Evolutionary conservation across 1,140 invertebrate species (phyloP), one percentile per base, ranked within the genome.

Genomic region (Ooceraea biroi): DNA sequence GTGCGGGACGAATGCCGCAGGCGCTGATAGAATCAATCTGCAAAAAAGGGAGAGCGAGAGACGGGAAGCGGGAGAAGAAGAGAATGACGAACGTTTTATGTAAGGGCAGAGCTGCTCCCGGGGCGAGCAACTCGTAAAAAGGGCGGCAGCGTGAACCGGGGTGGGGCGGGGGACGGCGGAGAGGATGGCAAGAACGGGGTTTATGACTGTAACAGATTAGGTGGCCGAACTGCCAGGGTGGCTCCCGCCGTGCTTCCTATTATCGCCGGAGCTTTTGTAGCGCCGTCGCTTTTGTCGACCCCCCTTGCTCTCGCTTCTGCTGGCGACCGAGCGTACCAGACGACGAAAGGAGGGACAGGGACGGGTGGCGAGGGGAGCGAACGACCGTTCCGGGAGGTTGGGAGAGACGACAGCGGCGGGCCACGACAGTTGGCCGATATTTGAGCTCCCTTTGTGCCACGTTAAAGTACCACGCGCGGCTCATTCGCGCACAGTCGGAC

Each of bases 131-230:
- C n/a, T 80, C 85, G 82, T 84, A 83, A 84, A 88, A 80, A 74
- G 71, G 73, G 57, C 82, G 63, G 74, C 65, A 84, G 69, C 78
- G 48, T 48, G 71, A 82, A 36, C 60, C 65, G 82, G 61, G 68
- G 50, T 44, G 66, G 61, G 63, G 57, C 46, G 60, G 52, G 22
- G 78, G 50, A n/a, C 27, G 55, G n/a, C 17, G 0, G 52, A 78
- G 25, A 57, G 69, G 78, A 83, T 82, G 65, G 72, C 88, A 91
- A 92, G 93, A 93, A 93, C 88, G 89, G 90, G 87, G 90, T 92
- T 90, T 91, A 91, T 91, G 89, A 91, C 91, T 91, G 89, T 91
- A 91, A 91, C 90, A 91, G 91, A 91, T 91, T 91, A 91, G 90
- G 89, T 91, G 84, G 80, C 88, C 89, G 89, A 90, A 86, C 90